Evolutionary conservation across 2,797 vertebrate genomes (phyloP), one percentile per base, ranked within the genome.

Genomic region (Hydrophis major): DNA sequence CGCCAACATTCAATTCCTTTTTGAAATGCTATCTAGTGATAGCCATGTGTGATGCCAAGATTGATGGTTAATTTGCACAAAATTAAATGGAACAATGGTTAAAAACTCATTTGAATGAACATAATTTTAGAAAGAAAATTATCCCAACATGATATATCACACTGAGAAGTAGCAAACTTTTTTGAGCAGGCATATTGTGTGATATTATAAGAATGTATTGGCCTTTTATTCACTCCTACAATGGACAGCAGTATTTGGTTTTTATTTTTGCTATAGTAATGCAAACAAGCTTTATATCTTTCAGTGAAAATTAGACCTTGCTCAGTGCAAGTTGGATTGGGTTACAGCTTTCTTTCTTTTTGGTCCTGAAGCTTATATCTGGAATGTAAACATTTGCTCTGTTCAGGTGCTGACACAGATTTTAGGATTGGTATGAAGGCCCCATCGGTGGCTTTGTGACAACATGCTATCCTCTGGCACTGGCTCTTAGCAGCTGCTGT

Each of bases 361-460:
- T 61, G 32, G 89, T 87, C 90, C 25, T 78, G 2, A 69, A n/a
- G 83, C 88, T 89, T 92, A 37, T n/a, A 42, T 56, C 55, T 92
- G 92, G 60, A 93, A 93, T 90, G 89, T 89, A 93, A 93, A 93
- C 89, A 93, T 90, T 90, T 93, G 92, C 89, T 87, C 60, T 69
- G 89, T 87, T 42, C 53, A n/a, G 60, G 27, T 47, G 22, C 53
- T 6, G 53, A 86, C 60, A 56, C 28, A 63, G 89, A 93, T 93
- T 90, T 90, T 83, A 56, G 25, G 55, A 61, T 42, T 86, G 60
- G 89, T 86, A 57, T 56, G 78, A 90, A 37, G 50, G 60, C n/a
- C 87, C 32, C 89, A 90, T 53, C 86, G 66, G 92, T 87, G 78
- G 3, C 59, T 74, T 42, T 69, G 59, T 47, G 92, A 90, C 60